A percentile compares a stretch with the other conserved stretches of the same genome.
These are phyloP conservation scores for Dendrophyllia cribrosa DNA, from an alignment of 64 coral and sea anemone species.

Conservation along the genomic window DNA sequence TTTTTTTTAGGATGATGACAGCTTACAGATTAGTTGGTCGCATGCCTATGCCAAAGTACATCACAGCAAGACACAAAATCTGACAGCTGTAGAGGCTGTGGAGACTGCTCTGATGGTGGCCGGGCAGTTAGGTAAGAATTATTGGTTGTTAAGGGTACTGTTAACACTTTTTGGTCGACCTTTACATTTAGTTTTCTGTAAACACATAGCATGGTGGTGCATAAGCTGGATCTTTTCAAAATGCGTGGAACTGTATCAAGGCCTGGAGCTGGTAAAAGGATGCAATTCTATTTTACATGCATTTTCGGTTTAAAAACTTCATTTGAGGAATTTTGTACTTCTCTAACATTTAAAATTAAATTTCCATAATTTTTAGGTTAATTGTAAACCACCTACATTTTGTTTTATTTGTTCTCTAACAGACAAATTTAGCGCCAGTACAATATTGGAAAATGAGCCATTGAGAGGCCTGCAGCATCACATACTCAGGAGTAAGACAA, in stretches of 20 bases:
- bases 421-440: constrained; percentile 77
- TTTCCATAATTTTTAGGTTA: too few species aligned
- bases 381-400: too few species aligned
- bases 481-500: constrained; percentile 75
- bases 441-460: constrained; percentile 49
- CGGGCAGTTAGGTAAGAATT: constrained; percentile 77
- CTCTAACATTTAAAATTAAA: too few species aligned
- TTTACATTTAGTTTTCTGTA: too few species aligned
- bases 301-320: too few species aligned
- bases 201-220: too few species aligned
- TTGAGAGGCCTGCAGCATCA: constrained; percentile 77
- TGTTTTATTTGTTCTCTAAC: not conserved
- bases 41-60: constrained; percentile 86
- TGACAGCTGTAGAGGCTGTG: constrained; percentile 68
- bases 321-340: too few species aligned
- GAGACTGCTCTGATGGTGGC: constrained; percentile 78
- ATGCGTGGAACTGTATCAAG: too few species aligned
- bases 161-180: not conserved
- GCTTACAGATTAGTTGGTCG: constrained; percentile 82
- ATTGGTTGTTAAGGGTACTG: too few species aligned
- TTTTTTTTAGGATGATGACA: constrained; percentile 24
- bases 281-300: too few species aligned
- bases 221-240: too few species aligned
- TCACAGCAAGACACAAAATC: constrained; percentile 68
- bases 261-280: too few species aligned